Evolutionary conservation across 2,797 vertebrate species (phyloP).

Genomic region (Trichosurus vulpecula): DNA sequence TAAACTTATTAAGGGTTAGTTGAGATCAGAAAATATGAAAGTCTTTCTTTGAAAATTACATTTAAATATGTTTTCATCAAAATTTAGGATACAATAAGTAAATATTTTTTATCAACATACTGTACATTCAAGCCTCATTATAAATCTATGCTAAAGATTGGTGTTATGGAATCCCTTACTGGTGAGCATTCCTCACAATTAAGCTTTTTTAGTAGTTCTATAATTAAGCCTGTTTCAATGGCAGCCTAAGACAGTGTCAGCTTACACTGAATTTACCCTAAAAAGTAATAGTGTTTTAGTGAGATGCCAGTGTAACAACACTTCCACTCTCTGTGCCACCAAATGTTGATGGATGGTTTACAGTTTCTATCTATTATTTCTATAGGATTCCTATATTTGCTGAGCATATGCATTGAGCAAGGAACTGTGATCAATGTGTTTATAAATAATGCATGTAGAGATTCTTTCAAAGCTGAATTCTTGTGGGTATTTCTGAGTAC

Average conservation of each 20-base stretch:
- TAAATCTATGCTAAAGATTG: neutral
- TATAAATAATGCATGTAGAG: neutral
- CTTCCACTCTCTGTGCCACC: neutral
- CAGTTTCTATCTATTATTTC: neutral
- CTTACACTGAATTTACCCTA: neutral
- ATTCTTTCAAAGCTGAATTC: neutral
- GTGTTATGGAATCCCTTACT: neutral
- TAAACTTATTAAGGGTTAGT: neutral
- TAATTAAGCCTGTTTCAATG: neutral
- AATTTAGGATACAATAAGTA: neutral
- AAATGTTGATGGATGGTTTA: neutral
- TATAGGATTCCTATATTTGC: neutral
- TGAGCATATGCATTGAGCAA: neutral
- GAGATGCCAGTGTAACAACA: neutral
- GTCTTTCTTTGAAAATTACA: neutral
- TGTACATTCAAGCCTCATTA: neutral
- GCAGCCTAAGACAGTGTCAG: neutral
- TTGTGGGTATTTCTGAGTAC: neutral
- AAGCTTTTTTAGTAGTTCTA: neutral
- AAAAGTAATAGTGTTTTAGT: neutral
- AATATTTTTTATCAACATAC: neutral
- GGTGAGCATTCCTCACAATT: neutral
- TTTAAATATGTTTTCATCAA: neutral
- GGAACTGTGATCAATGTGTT: neutral
- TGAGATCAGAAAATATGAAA: neutral